Evolutionary conservation across 2,113 vertebrate genomes (phyloP).

Genomic region (Lanius ludovicianus): DNA sequence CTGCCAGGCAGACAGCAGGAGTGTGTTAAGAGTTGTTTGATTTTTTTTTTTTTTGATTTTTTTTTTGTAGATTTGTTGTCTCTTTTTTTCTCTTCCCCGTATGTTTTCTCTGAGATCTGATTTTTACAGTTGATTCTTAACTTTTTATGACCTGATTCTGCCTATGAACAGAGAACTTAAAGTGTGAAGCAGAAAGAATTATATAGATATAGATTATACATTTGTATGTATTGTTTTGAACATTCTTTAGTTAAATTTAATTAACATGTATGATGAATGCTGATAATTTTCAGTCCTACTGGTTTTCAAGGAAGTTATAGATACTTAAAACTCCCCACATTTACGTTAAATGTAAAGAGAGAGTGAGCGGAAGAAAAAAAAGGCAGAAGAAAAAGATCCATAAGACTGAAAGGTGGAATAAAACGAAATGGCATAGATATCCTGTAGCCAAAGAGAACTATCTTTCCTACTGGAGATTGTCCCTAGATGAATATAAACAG

Average conservation of each 20-base stretch:
- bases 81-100: background rate
- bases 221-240: background rate
- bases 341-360: background rate
- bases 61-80: background rate
- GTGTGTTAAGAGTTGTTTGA: background rate
- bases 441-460: slow-evolving; percentile 11
- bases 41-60: background rate
- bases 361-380: background rate
- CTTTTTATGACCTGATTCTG: slow-evolving; percentile 48
- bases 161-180: background rate
- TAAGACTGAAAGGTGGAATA: slow-evolving; percentile 37
- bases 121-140: slow-evolving; percentile 30
- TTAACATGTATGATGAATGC: background rate
- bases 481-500: slow-evolving; percentile 58
- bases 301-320: background rate
- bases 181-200: background rate
- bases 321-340: background rate
- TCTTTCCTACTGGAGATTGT: background rate
- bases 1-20: background rate
- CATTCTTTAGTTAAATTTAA: slow-evolving; percentile 48
- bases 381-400: background rate
- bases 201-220: background rate
- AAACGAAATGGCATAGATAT: slow-evolving; percentile 39
- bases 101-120: background rate
- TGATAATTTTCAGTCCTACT: background rate